Evolutionary conservation across 2,888 invertebrate species (phyloP), one percentile per base, ranked within the genome.

Genomic region (Lycia hirtaria): DNA sequence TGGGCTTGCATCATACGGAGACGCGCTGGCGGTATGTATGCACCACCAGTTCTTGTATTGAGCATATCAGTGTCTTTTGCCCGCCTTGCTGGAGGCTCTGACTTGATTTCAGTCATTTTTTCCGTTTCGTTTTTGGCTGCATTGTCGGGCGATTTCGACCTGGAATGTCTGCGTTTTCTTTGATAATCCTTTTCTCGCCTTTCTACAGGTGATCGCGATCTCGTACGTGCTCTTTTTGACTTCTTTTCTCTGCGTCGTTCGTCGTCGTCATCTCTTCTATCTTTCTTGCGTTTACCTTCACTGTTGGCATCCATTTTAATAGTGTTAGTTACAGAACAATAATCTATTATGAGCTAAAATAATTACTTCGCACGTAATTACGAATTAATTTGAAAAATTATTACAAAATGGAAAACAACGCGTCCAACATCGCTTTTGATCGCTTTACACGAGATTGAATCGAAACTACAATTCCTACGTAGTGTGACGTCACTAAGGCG

Each of bases 11-110:
- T 97, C 94, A 98, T 93, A 17, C 97, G 94, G 33, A 99, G 92
- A 77, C 97, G 98, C 0, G 99, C 99, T 0, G 99, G 99, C 0
- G 99, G 99, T 73, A 99, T 99, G 75, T 99, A 99, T 3, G 99
- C 99, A 53, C 98, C 98, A 32, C 98, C 98, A 6, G 98, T 98
- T 76, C 94, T 94, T 0, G 97, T 96, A 45, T 96, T 97, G 2
- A 97, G 79, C 73, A 96, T 88, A 79, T 97, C 97, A 14, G 83
- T 88, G 10, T 90, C 90, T 63, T 87, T 91, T 0, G 78, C 70
- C n/a, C 85, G 83, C 17, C 64, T 65, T 2, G 30, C 40, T 19
- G 67, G 68, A 10, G 66, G 67, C 35, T 80, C 80, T 56, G 77
- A 73, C 65, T 80, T 83, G 0, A 65, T 61, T 53, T 40, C 50